Percentiles rank a stretch among this genome's conserved stretches.
These are phyloP conservation scores for Empidonax alnorum DNA, from an alignment of 2,113 vertebrate species.

Conservation along the genomic window DNA sequence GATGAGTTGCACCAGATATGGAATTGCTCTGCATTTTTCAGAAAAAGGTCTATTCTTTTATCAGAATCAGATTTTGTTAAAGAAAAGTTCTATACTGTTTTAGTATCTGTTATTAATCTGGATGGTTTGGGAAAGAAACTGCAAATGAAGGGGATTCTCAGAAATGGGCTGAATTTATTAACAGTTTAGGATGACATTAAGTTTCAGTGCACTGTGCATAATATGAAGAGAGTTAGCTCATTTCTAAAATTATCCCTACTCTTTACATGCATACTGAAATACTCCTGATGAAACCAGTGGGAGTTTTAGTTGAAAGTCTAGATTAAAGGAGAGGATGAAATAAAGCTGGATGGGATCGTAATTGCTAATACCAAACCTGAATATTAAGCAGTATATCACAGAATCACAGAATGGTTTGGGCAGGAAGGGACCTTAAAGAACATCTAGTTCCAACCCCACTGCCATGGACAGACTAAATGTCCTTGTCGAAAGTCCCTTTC, in stretches of 20 bases:
- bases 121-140: neutral
- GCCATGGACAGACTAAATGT: rapidly evolving
- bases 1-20: neutral
- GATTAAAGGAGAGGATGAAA: neutral
- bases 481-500: neutral
- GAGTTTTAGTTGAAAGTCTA: neutral
- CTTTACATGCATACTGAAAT: neutral
- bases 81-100: neutral
- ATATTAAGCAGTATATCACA: neutral
- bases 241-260: neutral
- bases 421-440: neutral
- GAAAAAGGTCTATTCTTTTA: neutral
- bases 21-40: neutral
- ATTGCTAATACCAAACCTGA: neutral
- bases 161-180: neutral
- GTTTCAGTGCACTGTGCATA: neutral
- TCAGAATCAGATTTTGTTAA: neutral
- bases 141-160: neutral
- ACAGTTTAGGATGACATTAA: neutral
- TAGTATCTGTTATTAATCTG: neutral
- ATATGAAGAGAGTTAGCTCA: neutral
- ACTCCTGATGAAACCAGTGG: neutral
- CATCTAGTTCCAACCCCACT: neutral
- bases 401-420: neutral
- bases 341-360: neutral